These are phyloP conservation scores for Anhinga anhinga DNA, from an alignment of 2,113 vertebrate genomes.

Conservation along the genomic window DNA sequence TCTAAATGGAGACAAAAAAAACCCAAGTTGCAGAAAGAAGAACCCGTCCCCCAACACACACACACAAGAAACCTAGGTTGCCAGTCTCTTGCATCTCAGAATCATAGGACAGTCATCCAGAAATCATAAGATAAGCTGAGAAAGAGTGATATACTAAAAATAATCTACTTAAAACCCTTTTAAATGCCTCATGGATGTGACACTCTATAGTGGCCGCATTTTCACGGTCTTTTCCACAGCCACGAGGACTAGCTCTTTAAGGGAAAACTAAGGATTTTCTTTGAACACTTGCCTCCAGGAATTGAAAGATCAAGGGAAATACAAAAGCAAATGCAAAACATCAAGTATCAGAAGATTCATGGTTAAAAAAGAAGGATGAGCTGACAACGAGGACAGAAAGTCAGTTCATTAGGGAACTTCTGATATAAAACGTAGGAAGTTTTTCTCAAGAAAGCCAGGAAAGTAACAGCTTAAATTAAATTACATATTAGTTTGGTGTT, in stretches of 20 bases:
- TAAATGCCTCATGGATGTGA: not conserved
- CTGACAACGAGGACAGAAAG: not conserved
- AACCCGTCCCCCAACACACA: not conserved
- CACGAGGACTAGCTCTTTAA: not conserved
- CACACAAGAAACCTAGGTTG: not conserved
- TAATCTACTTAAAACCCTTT: not conserved
- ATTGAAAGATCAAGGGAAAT: not conserved
- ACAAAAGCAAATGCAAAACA: not conserved
- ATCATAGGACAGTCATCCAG: not conserved
- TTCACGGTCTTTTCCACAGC: not conserved
- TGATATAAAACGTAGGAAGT: not conserved
- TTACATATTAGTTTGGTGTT: not conserved
- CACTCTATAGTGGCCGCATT: not conserved
- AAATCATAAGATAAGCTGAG: not conserved
- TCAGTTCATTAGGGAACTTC: not conserved
- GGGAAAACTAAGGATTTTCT: not conserved
- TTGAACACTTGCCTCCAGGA: not conserved
- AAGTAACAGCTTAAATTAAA: not conserved
- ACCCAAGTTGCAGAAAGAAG: not conserved
- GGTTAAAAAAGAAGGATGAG: not conserved
- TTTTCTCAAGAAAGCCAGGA: not conserved
- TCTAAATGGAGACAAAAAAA: not conserved
- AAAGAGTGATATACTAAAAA: not conserved
- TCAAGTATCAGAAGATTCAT: not conserved
- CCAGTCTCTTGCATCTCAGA: not conserved